Percentiles rank a stretch among this genome's conserved stretches.
phyloP scores from a whole-genome alignment of 1,140 invertebrate species.

The Cotesia glomerata region DNA sequence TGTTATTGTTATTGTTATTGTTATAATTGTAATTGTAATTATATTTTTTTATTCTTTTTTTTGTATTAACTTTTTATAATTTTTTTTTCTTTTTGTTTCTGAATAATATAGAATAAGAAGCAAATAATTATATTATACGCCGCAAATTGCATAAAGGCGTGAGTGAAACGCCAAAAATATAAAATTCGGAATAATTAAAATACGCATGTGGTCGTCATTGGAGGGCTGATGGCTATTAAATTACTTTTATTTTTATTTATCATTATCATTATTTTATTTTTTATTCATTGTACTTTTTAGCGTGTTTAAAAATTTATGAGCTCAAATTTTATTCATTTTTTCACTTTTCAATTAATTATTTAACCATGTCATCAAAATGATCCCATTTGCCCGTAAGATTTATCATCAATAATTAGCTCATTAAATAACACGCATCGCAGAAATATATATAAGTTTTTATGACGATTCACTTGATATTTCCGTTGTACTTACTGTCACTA shows the following conservation, averaged over 20 bases:
- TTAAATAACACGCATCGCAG: not conserved
- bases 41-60: not conserved
- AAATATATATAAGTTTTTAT: constrained; percentile 43
- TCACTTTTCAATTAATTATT: not conserved
- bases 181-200: not conserved
- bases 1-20: not conserved
- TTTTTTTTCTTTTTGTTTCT: constrained; percentile 1
- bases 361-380: not conserved
- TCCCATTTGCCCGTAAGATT: not conserved
- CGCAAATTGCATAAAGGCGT: constrained; percentile 2
- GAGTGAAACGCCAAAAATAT: not conserved
- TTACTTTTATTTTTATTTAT: not conserved
- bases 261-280: constrained; percentile 4
- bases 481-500: constrained; percentile 46
- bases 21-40: not conserved
- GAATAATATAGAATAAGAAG: not conserved
- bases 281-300: not conserved
- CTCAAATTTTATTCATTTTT: not conserved
- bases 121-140: constrained; percentile 1
- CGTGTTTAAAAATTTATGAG: not conserved
- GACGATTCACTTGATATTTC: constrained; percentile 57
- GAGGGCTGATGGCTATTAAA: not conserved
- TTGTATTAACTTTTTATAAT: not conserved
- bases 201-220: constrained; percentile 4
- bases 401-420: not conserved